phyloP scores from a whole-genome alignment of 2,888 invertebrate genomes.

The Chalcis sispes region DNA sequence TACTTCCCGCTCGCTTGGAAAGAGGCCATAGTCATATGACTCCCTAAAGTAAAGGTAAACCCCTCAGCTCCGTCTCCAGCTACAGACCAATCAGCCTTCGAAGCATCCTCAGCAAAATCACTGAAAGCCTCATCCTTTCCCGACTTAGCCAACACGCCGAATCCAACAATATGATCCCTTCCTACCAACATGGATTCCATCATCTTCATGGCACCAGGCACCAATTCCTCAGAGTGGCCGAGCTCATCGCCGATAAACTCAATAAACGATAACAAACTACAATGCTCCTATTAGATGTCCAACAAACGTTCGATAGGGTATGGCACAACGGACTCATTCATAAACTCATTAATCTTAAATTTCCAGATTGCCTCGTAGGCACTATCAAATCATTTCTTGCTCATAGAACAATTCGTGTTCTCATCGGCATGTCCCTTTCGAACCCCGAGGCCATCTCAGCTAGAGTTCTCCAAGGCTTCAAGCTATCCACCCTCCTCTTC shows the following conservation, averaged over 20 bases:
- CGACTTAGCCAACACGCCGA: not conserved
- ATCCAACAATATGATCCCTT: not conserved
- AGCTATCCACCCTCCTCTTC: not conserved
- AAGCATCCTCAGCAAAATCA: not conserved
- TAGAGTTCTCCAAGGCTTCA: no score
- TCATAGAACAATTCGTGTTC: not conserved
- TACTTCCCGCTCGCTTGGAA: not conserved
- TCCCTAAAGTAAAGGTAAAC: not conserved
- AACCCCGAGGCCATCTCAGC: constrained; percentile 14
- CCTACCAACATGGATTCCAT: not conserved
- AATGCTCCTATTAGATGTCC: constrained; percentile 13
- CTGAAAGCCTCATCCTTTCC: not conserved
- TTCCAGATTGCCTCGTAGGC: constrained; percentile 6
- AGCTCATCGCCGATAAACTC: constrained; percentile 22
- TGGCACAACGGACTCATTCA: constrained; percentile 29
- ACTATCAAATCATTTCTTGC: not conserved
- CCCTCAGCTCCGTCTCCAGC: not conserved
- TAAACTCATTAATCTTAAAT: constrained; percentile 8
- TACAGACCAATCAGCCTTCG: not conserved
- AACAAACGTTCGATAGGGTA: constrained; percentile 41
- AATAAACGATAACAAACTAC: constrained; percentile 2
- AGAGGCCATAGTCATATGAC: not conserved
- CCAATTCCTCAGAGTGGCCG: no score
- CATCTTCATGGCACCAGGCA: no score
- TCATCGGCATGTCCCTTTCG: not conserved